A percentile compares a stretch with the other conserved stretches of the same genome.
Conservation (phyloP, 2,113 vertebrate genomes). For the Ceratotherium simum region DNA sequence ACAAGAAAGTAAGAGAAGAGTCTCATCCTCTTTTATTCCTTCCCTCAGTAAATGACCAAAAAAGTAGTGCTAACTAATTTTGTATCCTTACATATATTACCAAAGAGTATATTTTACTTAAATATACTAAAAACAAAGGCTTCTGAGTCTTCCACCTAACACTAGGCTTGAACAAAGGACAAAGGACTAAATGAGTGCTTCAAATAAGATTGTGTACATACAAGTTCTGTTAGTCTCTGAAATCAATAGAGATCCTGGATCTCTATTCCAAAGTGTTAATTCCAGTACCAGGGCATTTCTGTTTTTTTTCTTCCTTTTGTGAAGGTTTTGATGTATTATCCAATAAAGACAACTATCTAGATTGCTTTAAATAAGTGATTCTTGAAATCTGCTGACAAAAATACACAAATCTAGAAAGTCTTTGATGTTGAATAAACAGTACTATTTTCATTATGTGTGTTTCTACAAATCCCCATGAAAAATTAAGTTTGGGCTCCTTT, state of each 20-base stretch:
- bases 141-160: background rate
- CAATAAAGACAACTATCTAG: background rate
- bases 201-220: background rate
- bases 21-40: background rate
- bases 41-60: background rate
- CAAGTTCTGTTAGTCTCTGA: background rate
- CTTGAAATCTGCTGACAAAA: background rate
- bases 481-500: background rate
- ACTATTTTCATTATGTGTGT: background rate
- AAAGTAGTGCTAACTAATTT: background rate
- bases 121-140: background rate
- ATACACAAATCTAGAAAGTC: background rate
- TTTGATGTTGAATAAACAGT: background rate
- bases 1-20: background rate
- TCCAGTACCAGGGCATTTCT: background rate
- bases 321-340: background rate
- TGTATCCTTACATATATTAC: background rate
- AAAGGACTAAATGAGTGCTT: background rate
- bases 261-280: background rate
- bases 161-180: background rate
- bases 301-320: background rate
- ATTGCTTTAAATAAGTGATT: background rate
- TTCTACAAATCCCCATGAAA: slow-evolving; percentile 23
- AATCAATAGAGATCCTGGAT: background rate
- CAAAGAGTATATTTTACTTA: background rate